Base-by-base conservation (phyloP, 1,140 invertebrate genomes). In the Hypothenemus hampei region DNA sequence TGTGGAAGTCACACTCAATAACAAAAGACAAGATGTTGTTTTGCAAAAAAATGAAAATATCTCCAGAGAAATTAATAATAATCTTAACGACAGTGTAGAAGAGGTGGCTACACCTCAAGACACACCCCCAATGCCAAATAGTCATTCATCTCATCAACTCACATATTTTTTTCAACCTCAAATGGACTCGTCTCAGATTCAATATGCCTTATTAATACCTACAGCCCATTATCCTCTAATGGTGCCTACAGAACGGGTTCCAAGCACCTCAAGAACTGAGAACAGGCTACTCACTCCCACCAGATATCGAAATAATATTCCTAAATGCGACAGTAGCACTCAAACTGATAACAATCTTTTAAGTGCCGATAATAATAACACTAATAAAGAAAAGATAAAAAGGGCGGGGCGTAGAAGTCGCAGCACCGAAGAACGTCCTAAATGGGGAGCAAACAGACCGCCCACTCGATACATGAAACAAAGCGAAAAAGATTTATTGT, bases 401-500 rank as follows among this genome's bases (percentile, higher is more conserved):
- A 75, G 78, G 64, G 78, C 76, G 69, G 77, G 76, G 44, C 69
- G 75, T 53, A 65, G 75, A 31, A 77, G 73, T 26, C 75, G 77
- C 62, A 75, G 75, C 60, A 70, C 77, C 44, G 77, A 78, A 63
- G 81, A 75, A 58, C 73, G 80, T 49, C 82, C 82, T 0, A 82
- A 83, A 64, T 84, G 81, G 82, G 81, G 81, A 19, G 80, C 78
- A 1, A 83, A 82, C 62, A 77, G 81, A 60, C 83, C 83, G 43
- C 81, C 78, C 23, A 85, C 80, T 8, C 79, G 84, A 57, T 87
- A 86, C 64, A 75, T 85, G 58, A 87, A 86, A 56, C 84, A 87
- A 71, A 86, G 84, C 60, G 85, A 86, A 66, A 85, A 86, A 65
- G 84, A 87, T 72, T 82, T 82, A 15, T 78, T 84, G 66, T 86